phyloP scores from a whole-genome alignment of 1,140 invertebrate genomes.

The Drosophila kanapiae region DNA sequence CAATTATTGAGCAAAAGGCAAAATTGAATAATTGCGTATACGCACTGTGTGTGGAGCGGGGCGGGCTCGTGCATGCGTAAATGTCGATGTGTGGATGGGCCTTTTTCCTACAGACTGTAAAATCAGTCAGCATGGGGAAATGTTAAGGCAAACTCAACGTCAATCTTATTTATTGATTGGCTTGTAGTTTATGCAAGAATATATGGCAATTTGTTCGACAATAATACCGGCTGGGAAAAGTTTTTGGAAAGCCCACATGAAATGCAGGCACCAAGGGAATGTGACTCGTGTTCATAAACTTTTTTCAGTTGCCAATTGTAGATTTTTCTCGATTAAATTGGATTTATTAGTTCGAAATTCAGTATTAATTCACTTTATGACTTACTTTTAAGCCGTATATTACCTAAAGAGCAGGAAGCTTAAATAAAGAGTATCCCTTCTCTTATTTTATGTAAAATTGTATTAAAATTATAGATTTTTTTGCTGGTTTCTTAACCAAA shows the following conservation, averaged over 20 bases:
- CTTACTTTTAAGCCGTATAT: too few species aligned
- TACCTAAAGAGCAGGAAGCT: background rate
- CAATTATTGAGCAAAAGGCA: constrained; percentile 65
- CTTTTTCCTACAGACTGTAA: constrained; percentile 24
- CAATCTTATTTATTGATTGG: constrained; percentile 45
- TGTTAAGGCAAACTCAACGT: constrained; percentile 29
- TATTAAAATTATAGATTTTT: background rate
- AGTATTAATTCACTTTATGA: background rate
- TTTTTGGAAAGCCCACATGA: background rate
- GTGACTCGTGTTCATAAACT: background rate
- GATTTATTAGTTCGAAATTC: background rate
- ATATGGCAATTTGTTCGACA: constrained; percentile 16
- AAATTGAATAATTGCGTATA: constrained; percentile 70
- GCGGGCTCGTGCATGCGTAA: constrained; percentile 9
- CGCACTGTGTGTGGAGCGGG: constrained; percentile 34
- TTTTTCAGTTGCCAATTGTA: background rate
- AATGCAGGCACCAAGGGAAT: background rate
- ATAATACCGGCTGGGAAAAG: background rate
- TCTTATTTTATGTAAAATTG: background rate
- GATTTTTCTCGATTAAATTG: background rate
- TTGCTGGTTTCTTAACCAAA: background rate
- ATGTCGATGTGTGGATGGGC: background rate
- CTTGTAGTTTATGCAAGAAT: constrained; percentile 34
- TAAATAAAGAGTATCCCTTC: background rate
- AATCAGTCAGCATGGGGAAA: constrained; percentile 10